Conservation (phyloP, 2,888 invertebrate genomes). For the Apamea epomidion region DNA sequence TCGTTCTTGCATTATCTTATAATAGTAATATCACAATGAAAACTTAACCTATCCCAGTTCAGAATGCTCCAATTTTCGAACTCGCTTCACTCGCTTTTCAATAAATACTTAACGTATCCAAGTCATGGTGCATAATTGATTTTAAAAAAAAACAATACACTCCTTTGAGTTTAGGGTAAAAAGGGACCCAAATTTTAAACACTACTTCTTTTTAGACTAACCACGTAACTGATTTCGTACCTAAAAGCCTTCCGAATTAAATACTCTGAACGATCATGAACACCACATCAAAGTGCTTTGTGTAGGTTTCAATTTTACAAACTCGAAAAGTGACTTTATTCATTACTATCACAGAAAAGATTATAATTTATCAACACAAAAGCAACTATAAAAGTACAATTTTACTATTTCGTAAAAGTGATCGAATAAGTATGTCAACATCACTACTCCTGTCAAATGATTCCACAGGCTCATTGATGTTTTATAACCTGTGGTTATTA, state of each 20-base stretch:
- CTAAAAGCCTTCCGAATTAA: background rate
- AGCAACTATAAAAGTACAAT: background rate
- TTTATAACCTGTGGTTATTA: conserved; percentile 64
- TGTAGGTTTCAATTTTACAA: background rate
- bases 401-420: background rate
- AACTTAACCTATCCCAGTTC: background rate
- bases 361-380: background rate
- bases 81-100: background rate
- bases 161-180: background rate
- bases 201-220: background rate
- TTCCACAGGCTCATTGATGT: conserved; percentile 24
- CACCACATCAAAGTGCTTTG: background rate
- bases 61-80: background rate
- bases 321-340: background rate
- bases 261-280: background rate
- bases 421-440: background rate
- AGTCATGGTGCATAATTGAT: background rate
- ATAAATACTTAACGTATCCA: background rate
- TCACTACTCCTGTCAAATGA: conserved; percentile 50
- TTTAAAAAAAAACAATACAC: background rate
- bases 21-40: background rate
- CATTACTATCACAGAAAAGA: background rate
- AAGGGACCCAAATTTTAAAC: background rate
- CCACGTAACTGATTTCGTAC: background rate
- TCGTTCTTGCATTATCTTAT: background rate